Evolutionary conservation across 2,113 vertebrate species (phyloP), one percentile per base, ranked within the genome.

Genomic region (Geothlypis trichas): DNA sequence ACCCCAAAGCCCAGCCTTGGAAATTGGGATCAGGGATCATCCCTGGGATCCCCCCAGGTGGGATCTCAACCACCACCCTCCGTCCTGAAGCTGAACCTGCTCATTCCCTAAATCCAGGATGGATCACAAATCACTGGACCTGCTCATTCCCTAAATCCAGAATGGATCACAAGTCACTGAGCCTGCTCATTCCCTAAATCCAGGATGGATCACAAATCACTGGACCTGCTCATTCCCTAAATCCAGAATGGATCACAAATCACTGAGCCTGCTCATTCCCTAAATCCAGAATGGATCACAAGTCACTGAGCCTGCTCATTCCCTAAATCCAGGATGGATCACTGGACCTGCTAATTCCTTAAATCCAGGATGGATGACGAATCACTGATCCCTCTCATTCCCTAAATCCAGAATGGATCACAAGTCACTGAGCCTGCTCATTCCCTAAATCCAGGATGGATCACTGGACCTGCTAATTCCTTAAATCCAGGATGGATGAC

Each of bases 141-240:
- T 55, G 54, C 54, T 55, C 54, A 55, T 55, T 55, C 54, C 54
- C 17, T 8, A 55, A 13, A 31, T 55, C 54, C 54, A 55, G 54
- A 5, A 33, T 55, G 30, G 54, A 55, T 55, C 4, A 20, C 3
- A 7, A 30, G 4, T 30, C 16, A 54, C 17, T 21, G 26, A 14
- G 3, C 61, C 61, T 42, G 61, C 61, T 42, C 61, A 30, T 30
- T 41, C 39, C 61, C 18, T 5, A 41, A 20, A 41, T 14, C 61
- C 61, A 42, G 27, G 17, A 41, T 28, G 61, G 61, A 46, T 46
- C 1, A 3, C 0, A 3, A 8, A 2, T 8, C 17, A 9, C 4
- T 7, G 37, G 8, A 2, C n/a, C 57, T 35, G 57, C 22, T 33
- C 18, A 54, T 55, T 55, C 54, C 54, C 18, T 8, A 47, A 47